Evolutionary conservation across 2,888 invertebrate genomes (phyloP), one percentile per base, ranked within the genome.

Genomic region (Philereme transversata): DNA sequence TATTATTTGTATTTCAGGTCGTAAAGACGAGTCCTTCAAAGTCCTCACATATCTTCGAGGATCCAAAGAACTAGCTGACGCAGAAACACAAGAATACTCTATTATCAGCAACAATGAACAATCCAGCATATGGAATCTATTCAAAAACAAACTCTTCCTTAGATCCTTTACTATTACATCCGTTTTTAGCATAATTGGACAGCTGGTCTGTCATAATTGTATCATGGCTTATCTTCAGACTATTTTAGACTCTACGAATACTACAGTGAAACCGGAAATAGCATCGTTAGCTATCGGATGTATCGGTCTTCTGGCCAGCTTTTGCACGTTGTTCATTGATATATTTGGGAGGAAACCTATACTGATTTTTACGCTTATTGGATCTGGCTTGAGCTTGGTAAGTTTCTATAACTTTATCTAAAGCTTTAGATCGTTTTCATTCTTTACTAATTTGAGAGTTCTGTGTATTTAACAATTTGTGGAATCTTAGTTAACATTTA

Each of bases 141-240:
- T 62, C 4, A 62, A 46, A n/a, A 51, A 62, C 41, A 36, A n/a
- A 4, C 36, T 52, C 5, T 62, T 62, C 48, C 36, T 62, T 48
- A 62, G 46, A 62, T 54, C 62, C 8, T 46, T n/a, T 70, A 34
- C 36, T 5, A 63, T 63, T 41, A 63, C 63, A 36, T 45, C 44
- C 0, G 6, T 66, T 3, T 62, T 66, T 10, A 60, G 66, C 9
- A 10, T 51, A 8, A 51, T 60, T 5, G 64, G 64, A 0, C 85
- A 84, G 34, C 51, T 83, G 0, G 69, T 75, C 0, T 84, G 87
- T 0, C 84, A 76, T 47, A 86, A 84, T 36, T 79, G 82, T 0
- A 74, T 88, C 0, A 63, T 76, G 0, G 81, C 77, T 60, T 87
- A 87, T 47, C 64, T 87, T 5, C 86, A 86, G 72, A 80, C 83